A percentile compares a stretch with the other conserved stretches of the same genome.
These are phyloP conservation scores for Didymodactylos carnosus DNA, from an alignment of 2,888 invertebrate species.

Conservation along the genomic window DNA sequence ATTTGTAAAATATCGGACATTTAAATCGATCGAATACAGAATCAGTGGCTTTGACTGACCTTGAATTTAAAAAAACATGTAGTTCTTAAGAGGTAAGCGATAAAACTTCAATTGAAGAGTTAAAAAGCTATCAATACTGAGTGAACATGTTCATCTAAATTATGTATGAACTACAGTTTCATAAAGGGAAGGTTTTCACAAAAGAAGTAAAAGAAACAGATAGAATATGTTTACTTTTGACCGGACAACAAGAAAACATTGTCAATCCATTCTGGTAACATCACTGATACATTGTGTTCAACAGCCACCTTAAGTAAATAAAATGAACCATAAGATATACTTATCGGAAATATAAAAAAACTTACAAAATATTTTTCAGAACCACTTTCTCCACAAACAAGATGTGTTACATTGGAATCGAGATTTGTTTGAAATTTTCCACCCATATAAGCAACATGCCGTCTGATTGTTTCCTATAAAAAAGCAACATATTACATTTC, in stretches of 20 bases:
- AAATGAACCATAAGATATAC: neutral
- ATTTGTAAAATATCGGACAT: slow-evolving; percentile 13
- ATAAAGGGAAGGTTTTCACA: neutral
- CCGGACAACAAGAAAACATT: slow-evolving; percentile 1
- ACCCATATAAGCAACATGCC: neutral
- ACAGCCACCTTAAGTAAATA: slow-evolving; percentile 2
- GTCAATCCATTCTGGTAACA: slow-evolving; percentile 13
- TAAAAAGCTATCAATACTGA: too few species aligned
- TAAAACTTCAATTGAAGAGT: too few species aligned
- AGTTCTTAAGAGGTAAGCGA: neutral
- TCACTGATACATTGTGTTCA: slow-evolving; percentile 5
- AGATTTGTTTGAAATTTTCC: neutral
- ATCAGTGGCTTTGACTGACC: slow-evolving; percentile 9
- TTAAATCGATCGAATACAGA: slow-evolving; percentile 10
- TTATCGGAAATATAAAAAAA: neutral
- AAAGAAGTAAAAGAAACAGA: neutral
- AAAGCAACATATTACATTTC: neutral
- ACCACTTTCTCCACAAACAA: neutral
- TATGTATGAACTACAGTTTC: too few species aligned
- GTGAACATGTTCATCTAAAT: too few species aligned
- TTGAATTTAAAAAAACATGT: neutral
- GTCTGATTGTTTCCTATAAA: neutral
- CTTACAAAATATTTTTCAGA: neutral
- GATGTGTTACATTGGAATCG: neutral
- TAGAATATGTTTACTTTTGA: neutral